These are phyloP conservation scores for Metacarcinus magister DNA, from an alignment of 2,888 invertebrate species.

Conservation along the genomic window DNA sequence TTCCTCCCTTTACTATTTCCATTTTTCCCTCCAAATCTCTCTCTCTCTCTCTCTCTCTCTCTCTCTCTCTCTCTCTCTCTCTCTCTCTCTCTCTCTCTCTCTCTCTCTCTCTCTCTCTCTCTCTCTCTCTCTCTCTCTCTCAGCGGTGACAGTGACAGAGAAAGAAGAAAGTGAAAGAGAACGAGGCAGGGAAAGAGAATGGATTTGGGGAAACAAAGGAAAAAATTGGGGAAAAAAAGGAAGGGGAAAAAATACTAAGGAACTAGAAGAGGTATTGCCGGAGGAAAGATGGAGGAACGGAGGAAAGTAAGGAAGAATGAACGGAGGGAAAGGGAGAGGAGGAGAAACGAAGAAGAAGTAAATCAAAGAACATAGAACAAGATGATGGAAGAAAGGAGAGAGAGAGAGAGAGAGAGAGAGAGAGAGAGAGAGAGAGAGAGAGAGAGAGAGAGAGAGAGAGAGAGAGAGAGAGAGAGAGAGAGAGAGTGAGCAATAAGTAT, in stretches of 20 bases:
- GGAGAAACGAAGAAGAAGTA: too few species aligned
- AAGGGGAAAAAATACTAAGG: background rate
- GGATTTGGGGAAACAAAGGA: background rate
- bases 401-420: background rate
- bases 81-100: conserved; percentile 40
- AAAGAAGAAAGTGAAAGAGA: background rate
- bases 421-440: conserved; percentile 59
- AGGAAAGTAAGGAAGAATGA: background rate
- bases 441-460: conserved; percentile 53
- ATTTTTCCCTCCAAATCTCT: background rate
- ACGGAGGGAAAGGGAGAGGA: background rate
- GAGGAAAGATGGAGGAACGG: background rate
- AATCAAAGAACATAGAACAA: background rate
- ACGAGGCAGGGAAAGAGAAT: conserved; percentile 4
- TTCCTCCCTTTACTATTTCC: background rate
- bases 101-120: background rate
- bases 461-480: background rate
- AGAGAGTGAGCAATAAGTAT: too few species aligned
- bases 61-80: background rate
- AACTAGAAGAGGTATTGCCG: background rate
- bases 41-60: background rate
- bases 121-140: background rate
- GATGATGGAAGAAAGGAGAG: background rate
- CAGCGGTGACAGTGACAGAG: background rate
- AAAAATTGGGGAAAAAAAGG: background rate